These are phyloP conservation scores for Julus scandinavius DNA, from an alignment of 2,888 invertebrate species.

Conservation along the genomic window DNA sequence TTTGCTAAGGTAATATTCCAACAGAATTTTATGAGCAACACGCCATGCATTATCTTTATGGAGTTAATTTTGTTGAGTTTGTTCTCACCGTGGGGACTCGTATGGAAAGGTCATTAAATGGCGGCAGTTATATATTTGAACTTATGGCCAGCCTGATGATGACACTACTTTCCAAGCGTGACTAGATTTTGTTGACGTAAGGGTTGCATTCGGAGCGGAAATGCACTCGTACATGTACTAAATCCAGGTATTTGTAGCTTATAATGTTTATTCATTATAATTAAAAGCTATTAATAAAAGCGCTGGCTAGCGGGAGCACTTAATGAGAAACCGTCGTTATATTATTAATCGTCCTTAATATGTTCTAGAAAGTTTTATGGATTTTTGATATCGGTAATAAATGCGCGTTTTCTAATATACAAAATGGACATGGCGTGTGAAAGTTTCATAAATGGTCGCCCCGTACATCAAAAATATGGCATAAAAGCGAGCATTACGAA, in stretches of 20 bases:
- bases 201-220: not conserved
- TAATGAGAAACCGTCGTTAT: slow-evolving; percentile 19
- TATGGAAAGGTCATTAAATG: slow-evolving; percentile 37
- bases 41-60: slow-evolving; percentile 40
- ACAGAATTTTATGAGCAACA: slow-evolving; percentile 16
- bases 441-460: not conserved
- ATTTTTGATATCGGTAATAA: slow-evolving; percentile 30
- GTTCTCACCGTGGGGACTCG: slow-evolving; percentile 45
- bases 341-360: slow-evolving; percentile 40
- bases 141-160: slow-evolving; percentile 34
- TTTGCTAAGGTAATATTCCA: not conserved
- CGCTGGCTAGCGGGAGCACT: not conserved
- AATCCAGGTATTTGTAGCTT: slow-evolving; percentile 4
- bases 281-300: slow-evolving; percentile 22
- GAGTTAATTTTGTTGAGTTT: slow-evolving; percentile 45
- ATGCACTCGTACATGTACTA: not conserved
- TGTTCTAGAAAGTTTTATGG: slow-evolving; percentile 15
- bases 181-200: slow-evolving; percentile 12
- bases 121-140: slow-evolving; percentile 18
- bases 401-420: not conserved
- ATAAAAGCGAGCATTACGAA: not conserved
- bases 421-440: slow-evolving; percentile 18
- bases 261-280: not conserved
- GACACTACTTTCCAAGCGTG: slow-evolving; percentile 44
- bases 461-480: not conserved